These are phyloP conservation scores for Anastrepha ludens DNA, from an alignment of 1,140 invertebrate genomes.

Conservation along the genomic window DNA sequence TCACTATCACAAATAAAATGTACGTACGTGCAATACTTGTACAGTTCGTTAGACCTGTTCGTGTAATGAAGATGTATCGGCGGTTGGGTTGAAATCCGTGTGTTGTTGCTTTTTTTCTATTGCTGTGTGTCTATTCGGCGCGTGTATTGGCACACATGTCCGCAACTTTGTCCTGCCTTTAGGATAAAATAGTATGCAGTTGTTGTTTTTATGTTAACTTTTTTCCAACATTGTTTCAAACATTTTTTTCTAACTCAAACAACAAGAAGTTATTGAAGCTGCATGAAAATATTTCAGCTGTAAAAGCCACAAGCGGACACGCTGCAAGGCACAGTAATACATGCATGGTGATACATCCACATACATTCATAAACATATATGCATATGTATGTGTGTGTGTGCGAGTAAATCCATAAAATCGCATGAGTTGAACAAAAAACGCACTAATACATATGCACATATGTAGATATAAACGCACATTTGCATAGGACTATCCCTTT, in stretches of 20 bases:
- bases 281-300: conserved; percentile 1
- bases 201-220: not conserved
- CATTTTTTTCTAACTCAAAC: not conserved
- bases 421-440: not conserved
- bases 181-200: not conserved
- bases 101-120: too few relatives aligned
- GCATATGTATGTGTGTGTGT: not conserved
- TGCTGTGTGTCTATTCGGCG: not conserved
- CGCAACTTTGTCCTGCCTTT: not conserved
- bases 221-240: not conserved
- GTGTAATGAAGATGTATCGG: conserved; percentile 12
- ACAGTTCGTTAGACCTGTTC: not conserved
- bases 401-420: not conserved
- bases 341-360: not conserved
- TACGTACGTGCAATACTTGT: not conserved
- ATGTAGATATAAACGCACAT: not conserved
- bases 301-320: conserved; percentile 10
- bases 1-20: too few relatives aligned
- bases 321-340: not conserved
- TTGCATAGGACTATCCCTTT: conserved; percentile 23
- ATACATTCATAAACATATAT: not conserved
- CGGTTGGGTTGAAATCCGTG: not conserved
- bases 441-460: not conserved
- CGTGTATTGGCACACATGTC: not conserved
- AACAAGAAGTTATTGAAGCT: not conserved